Evolutionary conservation across 2,888 invertebrate species (phyloP).

Genomic region (Drosophila histrio): DNA sequence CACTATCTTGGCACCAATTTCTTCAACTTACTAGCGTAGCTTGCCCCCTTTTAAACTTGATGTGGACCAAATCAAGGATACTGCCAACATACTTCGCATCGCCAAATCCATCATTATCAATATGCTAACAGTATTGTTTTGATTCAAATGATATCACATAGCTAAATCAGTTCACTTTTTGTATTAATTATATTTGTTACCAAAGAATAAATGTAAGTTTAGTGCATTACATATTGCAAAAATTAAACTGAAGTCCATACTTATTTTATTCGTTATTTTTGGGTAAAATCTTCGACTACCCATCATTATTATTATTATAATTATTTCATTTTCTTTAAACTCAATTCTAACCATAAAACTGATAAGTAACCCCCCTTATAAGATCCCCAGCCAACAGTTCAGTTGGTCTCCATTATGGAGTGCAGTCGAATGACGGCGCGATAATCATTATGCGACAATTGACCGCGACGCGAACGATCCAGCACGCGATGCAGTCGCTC

Average conservation of each 20-base stretch:
- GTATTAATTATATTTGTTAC: slow-evolving; percentile 44
- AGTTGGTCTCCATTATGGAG: slow-evolving; percentile 62
- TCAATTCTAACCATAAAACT: slow-evolving; percentile 24
- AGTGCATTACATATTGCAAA: slow-evolving; percentile 40
- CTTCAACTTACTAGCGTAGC: slow-evolving; percentile 17
- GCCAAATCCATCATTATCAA: slow-evolving; percentile 4
- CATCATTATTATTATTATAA: slow-evolving; percentile 5
- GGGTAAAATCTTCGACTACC: slow-evolving; percentile 59
- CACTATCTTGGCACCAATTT: slow-evolving; percentile 11
- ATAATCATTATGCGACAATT: slow-evolving; percentile 83
- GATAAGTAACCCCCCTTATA: slow-evolving; percentile 1
- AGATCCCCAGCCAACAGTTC: slow-evolving; percentile 3
- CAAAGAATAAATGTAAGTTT: slow-evolving; percentile 53
- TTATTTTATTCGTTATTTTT: slow-evolving; percentile 41
- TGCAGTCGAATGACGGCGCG: slow-evolving; percentile 80
- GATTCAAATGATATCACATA: slow-evolving; percentile 10
- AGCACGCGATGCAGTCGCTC: slow-evolving; percentile 76
- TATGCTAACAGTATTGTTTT: slow-evolving; percentile 11
- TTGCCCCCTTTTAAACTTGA: slow-evolving; percentile 1
- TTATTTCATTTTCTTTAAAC: slow-evolving; percentile 18
- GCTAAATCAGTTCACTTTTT: slow-evolving; percentile 24
- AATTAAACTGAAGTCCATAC: slow-evolving; percentile 42
- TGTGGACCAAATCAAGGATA: slow-evolving; percentile 24
- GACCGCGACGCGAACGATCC: slow-evolving; percentile 77
- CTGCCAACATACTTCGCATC: slow-evolving; percentile 19